These are phyloP conservation scores for Eptesicus fuscus DNA, from an alignment of 2,113 vertebrate species.

Conservation along the genomic window DNA sequence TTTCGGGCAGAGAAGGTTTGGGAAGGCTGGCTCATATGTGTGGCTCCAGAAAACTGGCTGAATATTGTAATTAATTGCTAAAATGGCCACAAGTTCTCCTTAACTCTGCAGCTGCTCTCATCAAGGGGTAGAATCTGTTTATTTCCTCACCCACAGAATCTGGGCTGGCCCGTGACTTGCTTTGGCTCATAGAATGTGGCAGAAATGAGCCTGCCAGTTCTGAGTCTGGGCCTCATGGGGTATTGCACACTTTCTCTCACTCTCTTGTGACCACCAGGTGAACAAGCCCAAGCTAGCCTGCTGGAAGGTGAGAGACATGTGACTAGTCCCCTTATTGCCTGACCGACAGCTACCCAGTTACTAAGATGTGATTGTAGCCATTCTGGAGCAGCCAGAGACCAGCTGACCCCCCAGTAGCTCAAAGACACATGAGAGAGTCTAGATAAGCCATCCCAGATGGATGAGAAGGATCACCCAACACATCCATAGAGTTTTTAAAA, in stretches of 20 bases:
- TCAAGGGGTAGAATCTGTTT: neutral
- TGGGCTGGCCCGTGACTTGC: neutral
- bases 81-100: neutral
- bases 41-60: neutral
- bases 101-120: neutral
- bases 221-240: neutral
- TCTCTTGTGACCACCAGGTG: neutral
- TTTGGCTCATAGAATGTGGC: neutral
- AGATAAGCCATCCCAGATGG: neutral
- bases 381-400: neutral
- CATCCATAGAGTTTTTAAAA: neutral
- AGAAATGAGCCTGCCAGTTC: neutral
- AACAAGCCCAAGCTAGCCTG: neutral
- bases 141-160: neutral
- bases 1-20: neutral
- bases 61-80: neutral
- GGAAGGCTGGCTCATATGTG: neutral
- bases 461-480: neutral
- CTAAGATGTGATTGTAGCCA: neutral
- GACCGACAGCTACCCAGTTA: neutral
- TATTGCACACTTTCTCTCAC: neutral
- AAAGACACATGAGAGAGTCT: neutral
- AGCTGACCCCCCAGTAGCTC: neutral
- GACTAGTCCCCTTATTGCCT: neutral
- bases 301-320: neutral